phyloP scores from a whole-genome alignment of 2,797 vertebrate genomes.

The Balearica regulorum region DNA sequence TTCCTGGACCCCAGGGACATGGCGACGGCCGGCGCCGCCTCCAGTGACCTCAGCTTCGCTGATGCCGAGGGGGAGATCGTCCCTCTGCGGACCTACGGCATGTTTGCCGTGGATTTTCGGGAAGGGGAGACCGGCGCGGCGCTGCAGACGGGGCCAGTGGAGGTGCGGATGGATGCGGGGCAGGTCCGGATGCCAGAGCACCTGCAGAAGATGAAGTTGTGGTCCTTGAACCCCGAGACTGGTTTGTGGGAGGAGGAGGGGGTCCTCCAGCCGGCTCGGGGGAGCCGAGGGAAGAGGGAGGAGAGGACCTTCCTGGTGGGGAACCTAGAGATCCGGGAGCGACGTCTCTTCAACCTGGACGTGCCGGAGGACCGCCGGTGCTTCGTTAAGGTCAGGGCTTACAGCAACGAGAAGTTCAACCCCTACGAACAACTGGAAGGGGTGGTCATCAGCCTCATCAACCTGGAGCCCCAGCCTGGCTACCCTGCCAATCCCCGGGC shows the following conservation, averaged over 20 bases:
- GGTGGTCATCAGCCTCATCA: constrained; percentile 89
- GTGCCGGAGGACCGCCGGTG: constrained; percentile 95
- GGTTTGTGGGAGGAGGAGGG: constrained; percentile 95
- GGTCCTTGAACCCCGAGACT: constrained; percentile 90
- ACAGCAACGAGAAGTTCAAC: constrained; percentile 92
- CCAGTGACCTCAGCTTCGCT: constrained; percentile 91
- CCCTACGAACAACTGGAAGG: constrained; percentile 90
- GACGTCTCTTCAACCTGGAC: constrained; percentile 94
- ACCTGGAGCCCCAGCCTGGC: constrained; percentile 91
- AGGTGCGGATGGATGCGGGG: constrained; percentile 84
- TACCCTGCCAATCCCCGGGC: constrained; percentile 90
- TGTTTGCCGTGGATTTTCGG: constrained; percentile 93
- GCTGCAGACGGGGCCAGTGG: constrained; percentile 82
- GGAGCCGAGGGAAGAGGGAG: constrained; percentile 82
- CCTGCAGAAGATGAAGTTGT: constrained; percentile 87
- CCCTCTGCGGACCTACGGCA: constrained; percentile 92
- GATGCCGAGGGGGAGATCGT: constrained; percentile 85
- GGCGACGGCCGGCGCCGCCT: constrained; percentile 79
- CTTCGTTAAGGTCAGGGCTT: constrained; percentile 94
- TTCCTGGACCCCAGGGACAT: constrained; percentile 94
- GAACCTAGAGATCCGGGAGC: constrained; percentile 92
- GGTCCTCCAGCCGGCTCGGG: constrained; percentile 69
- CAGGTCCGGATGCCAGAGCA: constrained; percentile 92
- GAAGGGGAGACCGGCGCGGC: constrained; percentile 77
- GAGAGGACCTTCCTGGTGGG: constrained; percentile 95